Base-by-base conservation (phyloP, 30 jellyfish, hydroid and myxozoan genomes). In the Pelagia noctiluca region DNA sequence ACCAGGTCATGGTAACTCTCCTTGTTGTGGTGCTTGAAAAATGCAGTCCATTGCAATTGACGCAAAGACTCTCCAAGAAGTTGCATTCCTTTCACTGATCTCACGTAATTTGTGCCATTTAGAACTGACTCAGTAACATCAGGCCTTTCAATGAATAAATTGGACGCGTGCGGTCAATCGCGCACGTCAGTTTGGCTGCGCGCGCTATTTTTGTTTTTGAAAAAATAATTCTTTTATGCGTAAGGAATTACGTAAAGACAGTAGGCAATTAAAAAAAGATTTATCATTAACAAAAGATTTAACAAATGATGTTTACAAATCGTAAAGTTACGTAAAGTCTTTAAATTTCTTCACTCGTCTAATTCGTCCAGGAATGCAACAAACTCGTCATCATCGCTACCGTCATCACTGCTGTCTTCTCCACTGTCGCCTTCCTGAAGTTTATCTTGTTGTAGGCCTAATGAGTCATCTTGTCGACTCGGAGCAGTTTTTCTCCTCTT, bases 61-160 rank as follows among this genome's bases (percentile, higher is more conserved):
- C 79, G 77, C 77, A 64, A 64, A 64, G 77, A 18, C 77, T 70
- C 72, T 36, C 70, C 83, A 70, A 70, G 29, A 22, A 60, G 69
- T 33, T 42, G 70, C 84, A 71, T 71, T 37, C 84, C 84, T 71
- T 48, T 71, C 71, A 48, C 84, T 37, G 71, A 24, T 42, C 84
- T 42, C 35, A 71, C 84, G 47, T 71, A 71, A 73, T 71, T 71
- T 37, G 71, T 48, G 46, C 84, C 84, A 71, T 71, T 31, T 73
- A 71, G 68, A 48, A 35, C 72, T 12, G 84, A 71, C 84, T 71
- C 70, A 1, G 46, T 48, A 71, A 37, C 48, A 42, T 71, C 30
- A 33, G 26, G 72, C 28, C 72, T 23, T 0, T 60, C 72, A 23
- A 30, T 19, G 18, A 19, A 30, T 19, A 23, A 60, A 60, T 60